Conservation (phyloP, 1,140 invertebrate genomes). For the Pinna nobilis region DNA sequence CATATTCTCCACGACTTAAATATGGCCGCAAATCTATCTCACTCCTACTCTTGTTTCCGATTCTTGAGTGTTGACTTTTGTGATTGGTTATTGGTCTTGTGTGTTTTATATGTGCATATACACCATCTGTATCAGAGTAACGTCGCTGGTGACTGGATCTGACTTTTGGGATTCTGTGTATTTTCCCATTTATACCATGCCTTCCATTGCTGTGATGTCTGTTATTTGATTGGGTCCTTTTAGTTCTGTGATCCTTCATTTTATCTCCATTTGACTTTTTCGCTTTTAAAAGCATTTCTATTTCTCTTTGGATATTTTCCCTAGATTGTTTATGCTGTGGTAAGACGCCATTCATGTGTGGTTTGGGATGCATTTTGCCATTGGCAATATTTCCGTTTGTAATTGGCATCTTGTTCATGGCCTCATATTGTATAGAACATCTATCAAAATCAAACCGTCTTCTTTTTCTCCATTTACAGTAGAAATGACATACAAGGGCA, state of each 20-base stretch:
- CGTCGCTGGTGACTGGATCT: conserved; percentile 1
- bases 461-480: conserved; percentile 34
- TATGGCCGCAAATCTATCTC: background rate
- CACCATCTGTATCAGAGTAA: background rate
- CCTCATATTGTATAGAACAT: background rate
- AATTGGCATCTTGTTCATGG: no score
- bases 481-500: conserved; percentile 47
- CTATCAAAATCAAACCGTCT: background rate
- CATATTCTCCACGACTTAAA: background rate
- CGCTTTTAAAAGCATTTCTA: conserved; percentile 12
- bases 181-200: background rate
- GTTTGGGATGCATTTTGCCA: no score
- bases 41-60: background rate
- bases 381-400: no score
- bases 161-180: conserved; percentile 10
- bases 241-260: background rate
- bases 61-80: background rate
- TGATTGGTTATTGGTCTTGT: background rate
- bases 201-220: background rate
- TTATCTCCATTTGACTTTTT: conserved; percentile 7
- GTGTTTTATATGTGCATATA: background rate
- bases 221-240: no score
- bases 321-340: background rate
- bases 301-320: background rate
- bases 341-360: conserved; percentile 6